Base-by-base conservation (phyloP, 2,797 vertebrate species). In the Limosa lapponica region DNA sequence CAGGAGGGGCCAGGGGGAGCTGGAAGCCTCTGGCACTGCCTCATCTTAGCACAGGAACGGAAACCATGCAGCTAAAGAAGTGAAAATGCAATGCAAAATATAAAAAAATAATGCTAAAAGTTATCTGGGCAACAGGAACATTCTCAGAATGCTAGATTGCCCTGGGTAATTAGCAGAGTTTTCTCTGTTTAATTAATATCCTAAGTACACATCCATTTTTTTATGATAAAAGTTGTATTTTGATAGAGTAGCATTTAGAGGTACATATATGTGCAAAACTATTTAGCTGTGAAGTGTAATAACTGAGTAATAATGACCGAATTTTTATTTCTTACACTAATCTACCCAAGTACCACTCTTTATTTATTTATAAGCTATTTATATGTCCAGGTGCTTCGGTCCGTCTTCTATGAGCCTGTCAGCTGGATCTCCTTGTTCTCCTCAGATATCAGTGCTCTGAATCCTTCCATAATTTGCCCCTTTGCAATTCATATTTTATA, bases 401-500 rank as follows among this genome's bases (percentile, higher is more conserved):
- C 16, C 64, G 41, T 11, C 55, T 89, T 25, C 36, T 41, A 36
- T 37, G 84, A 75, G 58, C 37, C 87, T 82, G 43, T 37, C 87
- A 75, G 20, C 49, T 54, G 41, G 49, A 73, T 70, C 69, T 86
- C 72, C 82, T 46, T 72, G 2, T 64, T 87, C 64, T 92, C 61
- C 77, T 87, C 81, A 73, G 73, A 49, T 67, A 75, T 34, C 85
- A 89, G 2, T 23, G 12, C 80, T 82, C 85, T 25, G 34, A 86
- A 93, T 58, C 46, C 65, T 48, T 14, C 92, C 28, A 5, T 39
- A 41, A 91, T 96, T 91, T 92, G 16, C 70, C 71, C 55, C 13
- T 37, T 58, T 92, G 89, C 54, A 93, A 88, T 97, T 97, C 88
- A 81, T 94, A 92, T 94, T 96, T 92, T 32, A 89, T 41, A 52